These are phyloP conservation scores for Griposia aprilina DNA, from an alignment of 2,888 invertebrate species.

Conservation along the genomic window DNA sequence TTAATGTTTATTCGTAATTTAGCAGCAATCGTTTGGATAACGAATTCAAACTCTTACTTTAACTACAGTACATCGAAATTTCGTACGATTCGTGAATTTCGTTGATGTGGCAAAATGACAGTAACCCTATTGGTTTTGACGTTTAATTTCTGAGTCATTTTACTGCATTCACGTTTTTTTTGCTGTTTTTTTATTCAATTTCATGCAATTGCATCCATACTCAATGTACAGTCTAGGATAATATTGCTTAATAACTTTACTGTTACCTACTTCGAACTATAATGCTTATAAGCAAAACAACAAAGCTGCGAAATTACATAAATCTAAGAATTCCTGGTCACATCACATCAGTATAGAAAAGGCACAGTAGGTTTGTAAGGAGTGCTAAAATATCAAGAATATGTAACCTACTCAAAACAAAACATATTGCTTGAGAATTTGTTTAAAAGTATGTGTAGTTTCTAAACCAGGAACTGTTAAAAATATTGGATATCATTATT, in stretches of 20 bases:
- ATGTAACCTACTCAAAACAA: not conserved
- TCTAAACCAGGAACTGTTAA: not conserved
- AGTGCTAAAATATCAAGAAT: not conserved
- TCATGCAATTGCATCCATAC: constrained; percentile 36
- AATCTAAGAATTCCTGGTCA: constrained; percentile 44
- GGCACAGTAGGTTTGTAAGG: not conserved
- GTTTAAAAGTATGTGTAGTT: not conserved
- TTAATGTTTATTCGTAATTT: constrained; percentile 65
- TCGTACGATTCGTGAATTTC: constrained; percentile 66
- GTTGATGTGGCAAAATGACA: constrained; percentile 90
- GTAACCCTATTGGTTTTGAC: constrained; percentile 84
- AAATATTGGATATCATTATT: not conserved
- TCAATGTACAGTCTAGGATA: constrained; percentile 6
- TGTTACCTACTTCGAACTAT: not conserved
- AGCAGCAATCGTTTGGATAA: constrained; percentile 35
- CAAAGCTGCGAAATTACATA: constrained; percentile 59
- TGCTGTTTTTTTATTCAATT: constrained; percentile 47
- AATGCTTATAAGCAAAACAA: constrained; percentile 5
- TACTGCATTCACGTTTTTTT: constrained; percentile 69
- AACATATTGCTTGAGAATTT: not conserved
- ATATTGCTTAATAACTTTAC: not conserved
- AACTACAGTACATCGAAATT: constrained; percentile 28
- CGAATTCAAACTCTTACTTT: constrained; percentile 3
- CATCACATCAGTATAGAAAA: constrained; percentile 11
- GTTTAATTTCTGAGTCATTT: constrained; percentile 88